Evolutionary conservation across 2,113 vertebrate genomes (phyloP).

Genomic region (Clarias magur): DNA sequence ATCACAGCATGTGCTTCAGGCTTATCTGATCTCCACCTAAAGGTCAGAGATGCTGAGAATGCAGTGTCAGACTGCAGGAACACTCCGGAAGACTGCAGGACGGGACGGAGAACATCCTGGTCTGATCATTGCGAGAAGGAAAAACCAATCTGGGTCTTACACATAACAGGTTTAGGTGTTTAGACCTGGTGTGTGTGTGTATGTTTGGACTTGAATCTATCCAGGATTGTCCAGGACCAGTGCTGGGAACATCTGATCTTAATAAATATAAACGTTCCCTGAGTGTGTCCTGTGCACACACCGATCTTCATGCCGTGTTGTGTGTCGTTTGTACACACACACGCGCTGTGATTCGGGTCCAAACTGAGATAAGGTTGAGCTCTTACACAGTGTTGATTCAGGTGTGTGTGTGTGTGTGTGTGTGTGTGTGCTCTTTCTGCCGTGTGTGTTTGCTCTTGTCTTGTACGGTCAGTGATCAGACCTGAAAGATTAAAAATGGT

Average conservation of each 20-base stretch:
- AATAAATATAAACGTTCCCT: background rate
- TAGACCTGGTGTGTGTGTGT: background rate
- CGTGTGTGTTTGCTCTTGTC: background rate
- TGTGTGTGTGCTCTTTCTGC: background rate
- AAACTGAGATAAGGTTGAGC: background rate
- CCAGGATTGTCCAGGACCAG: background rate
- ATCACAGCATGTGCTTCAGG: slow-evolving; percentile 9
- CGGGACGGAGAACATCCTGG: background rate
- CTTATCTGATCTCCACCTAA: slow-evolving; percentile 33
- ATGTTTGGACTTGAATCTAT: background rate
- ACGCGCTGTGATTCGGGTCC: background rate
- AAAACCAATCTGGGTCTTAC: background rate
- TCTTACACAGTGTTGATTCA: background rate
- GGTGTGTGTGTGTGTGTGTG: too few relatives aligned
- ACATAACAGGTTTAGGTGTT: background rate
- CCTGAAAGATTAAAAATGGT: background rate
- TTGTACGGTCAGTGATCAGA: background rate
- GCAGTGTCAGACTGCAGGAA: background rate
- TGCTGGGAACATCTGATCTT: background rate
- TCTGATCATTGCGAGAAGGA: background rate
- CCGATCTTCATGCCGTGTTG: background rate
- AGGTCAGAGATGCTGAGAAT: slow-evolving; percentile 43
- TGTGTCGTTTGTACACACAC: too few relatives aligned
- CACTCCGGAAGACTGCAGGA: too few relatives aligned
- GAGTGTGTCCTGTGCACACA: background rate